phyloP scores from a whole-genome alignment of 2,888 invertebrate genomes.

The Conus canariensis region DNA sequence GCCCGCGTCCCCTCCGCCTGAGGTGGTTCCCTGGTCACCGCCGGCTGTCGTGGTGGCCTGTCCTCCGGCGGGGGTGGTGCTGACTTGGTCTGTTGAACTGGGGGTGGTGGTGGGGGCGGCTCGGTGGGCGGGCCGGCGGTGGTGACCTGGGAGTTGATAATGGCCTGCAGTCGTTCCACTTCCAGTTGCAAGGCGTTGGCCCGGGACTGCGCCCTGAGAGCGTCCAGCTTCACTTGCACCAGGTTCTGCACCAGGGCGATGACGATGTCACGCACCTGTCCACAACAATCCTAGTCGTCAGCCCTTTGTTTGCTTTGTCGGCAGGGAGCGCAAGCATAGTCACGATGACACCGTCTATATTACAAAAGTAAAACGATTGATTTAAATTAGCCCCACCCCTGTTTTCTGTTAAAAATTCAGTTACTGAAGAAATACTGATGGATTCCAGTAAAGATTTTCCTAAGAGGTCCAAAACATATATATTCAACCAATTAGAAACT shows the following conservation, averaged over 20 bases:
- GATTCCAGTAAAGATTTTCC: too few relatives aligned
- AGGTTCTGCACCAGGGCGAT: conserved; percentile 27
- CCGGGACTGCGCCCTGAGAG: neutral
- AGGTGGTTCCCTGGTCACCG: neutral
- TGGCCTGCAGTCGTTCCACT: neutral
- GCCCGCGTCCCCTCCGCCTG: neutral
- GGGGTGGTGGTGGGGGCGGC: neutral
- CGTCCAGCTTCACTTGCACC: conserved; percentile 18
- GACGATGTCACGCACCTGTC: conserved; percentile 19
- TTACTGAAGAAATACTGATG: too few relatives aligned
- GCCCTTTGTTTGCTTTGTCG: too few relatives aligned
- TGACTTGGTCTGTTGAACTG: neutral
- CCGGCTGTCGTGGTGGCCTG: neutral
- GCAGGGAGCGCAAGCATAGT: too few relatives aligned
- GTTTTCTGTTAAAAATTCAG: too few relatives aligned
- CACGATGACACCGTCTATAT: too few relatives aligned
- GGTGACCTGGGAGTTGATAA: neutral
- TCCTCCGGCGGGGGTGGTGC: neutral
- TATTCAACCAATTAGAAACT: too few relatives aligned
- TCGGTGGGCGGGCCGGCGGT: neutral
- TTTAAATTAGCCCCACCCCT: too few relatives aligned
- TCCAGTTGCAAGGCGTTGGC: neutral
- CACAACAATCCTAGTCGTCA: neutral
- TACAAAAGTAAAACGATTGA: too few relatives aligned
- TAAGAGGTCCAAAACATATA: too few relatives aligned